Conservation (phyloP, 2,113 vertebrate genomes). For the Eubucco bourcierii region DNA sequence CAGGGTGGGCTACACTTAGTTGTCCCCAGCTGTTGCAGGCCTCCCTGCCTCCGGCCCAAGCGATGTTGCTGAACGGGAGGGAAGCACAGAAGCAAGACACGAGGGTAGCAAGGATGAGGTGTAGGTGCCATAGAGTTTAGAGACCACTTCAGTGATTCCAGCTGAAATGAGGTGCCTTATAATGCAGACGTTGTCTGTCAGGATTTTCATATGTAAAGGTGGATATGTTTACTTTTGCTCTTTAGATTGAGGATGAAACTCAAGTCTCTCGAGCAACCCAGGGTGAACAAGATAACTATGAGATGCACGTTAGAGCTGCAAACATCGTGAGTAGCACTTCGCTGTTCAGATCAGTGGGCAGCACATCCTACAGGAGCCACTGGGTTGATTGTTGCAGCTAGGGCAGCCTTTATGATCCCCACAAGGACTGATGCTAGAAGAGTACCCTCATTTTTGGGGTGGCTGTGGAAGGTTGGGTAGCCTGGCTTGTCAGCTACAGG, state of each 20-base stretch:
- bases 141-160: fast-evolving
- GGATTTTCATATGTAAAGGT: neutral
- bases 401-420: neutral
- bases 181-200: fast-evolving
- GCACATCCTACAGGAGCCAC: neutral
- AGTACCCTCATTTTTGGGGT: neutral
- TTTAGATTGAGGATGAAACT: conserved; percentile 95
- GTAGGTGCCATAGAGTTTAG: too few relatives aligned
- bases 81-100: neutral
- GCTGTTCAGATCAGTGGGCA: neutral
- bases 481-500: neutral
- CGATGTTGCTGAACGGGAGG: neutral
- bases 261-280: conserved; percentile 94
- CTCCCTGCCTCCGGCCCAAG: neutral
- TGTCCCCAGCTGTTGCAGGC: neutral
- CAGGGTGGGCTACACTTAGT: fast-evolving
- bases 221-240: neutral
- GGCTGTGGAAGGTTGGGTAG: neutral
- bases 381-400: neutral
- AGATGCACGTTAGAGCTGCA: conserved; percentile 97
- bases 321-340: conserved; percentile 87
- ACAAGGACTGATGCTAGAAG: fast-evolving
- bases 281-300: conserved; percentile 96
- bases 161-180: neutral
- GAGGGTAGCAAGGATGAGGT: neutral